A percentile compares a stretch with the other conserved stretches of the same genome.
phyloP scores from a whole-genome alignment of 2,797 vertebrate genomes.

The Orientallactaga sibirica region DNA sequence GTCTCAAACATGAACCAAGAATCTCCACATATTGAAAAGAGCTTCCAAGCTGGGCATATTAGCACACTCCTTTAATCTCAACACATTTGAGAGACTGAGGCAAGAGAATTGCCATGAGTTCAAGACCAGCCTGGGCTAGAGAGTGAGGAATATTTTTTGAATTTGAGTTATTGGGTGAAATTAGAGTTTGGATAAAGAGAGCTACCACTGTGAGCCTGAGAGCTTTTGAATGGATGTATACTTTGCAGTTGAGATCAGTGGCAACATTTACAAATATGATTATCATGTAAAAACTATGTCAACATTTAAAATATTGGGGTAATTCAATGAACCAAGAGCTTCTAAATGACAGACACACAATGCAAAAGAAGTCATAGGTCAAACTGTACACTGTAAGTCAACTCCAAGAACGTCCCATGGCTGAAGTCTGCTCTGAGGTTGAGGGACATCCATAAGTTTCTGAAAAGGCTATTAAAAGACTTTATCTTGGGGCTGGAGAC shows the following conservation, averaged over 20 bases:
- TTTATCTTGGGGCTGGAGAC: neutral
- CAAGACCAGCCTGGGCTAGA: no score
- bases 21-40: neutral
- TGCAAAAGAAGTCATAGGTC: neutral
- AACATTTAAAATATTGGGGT: slow-evolving; percentile 23
- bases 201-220: neutral
- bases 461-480: slow-evolving; percentile 14
- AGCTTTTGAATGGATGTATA: neutral
- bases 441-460: slow-evolving; percentile 3
- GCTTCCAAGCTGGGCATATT: neutral
- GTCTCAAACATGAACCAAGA: slow-evolving; percentile 3
- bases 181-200: neutral
- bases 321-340: neutral
- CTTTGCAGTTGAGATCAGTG: neutral
- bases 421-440: neutral
- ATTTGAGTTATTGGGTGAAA: slow-evolving; percentile 45
- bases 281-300: slow-evolving; percentile 9
- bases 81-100: no score
- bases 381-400: neutral
- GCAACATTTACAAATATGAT: slow-evolving; percentile 53
- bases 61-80: no score
- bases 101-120: no score
- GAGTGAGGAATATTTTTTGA: neutral
- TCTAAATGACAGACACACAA: neutral
- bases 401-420: neutral